A percentile compares a stretch with the other conserved stretches of the same genome.
phyloP scores from a whole-genome alignment of 1,140 invertebrate genomes.

The Araneus ventricosus region DNA sequence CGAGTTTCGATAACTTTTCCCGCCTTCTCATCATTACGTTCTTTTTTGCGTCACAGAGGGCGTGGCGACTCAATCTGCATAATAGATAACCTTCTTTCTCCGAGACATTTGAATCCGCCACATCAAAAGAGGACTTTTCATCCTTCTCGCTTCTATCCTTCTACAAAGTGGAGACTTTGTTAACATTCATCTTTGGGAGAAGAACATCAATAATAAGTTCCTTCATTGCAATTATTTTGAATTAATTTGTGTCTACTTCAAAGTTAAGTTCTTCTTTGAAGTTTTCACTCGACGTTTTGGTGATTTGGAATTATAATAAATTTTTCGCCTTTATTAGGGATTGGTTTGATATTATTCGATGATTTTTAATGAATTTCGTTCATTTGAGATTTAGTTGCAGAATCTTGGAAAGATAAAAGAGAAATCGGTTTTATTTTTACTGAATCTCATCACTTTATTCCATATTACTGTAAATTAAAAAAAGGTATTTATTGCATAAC shows the following conservation, averaged over 20 bases:
- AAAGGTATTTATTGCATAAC: too few relatives aligned
- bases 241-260: not conserved
- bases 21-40: not conserved
- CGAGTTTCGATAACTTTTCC: not conserved
- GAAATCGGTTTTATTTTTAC: too few relatives aligned
- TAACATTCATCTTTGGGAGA: not conserved
- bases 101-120: not conserved
- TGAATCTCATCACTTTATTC: too few relatives aligned
- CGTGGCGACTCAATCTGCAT: not conserved
- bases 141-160: not conserved
- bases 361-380: too few relatives aligned
- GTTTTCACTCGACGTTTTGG: not conserved
- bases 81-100: not conserved
- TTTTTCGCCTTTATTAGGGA: too few relatives aligned
- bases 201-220: not conserved
- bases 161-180: not conserved
- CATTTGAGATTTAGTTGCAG: too few relatives aligned
- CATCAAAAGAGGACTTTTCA: conserved; percentile 5
- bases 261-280: not conserved
- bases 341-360: too few relatives aligned
- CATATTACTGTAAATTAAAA: too few relatives aligned
- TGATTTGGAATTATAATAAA: not conserved
- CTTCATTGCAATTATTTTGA: not conserved
- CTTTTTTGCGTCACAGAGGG: conserved; percentile 1
- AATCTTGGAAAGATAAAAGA: too few relatives aligned